phyloP scores from a whole-genome alignment of 1,140 invertebrate genomes.

The Cyphomyrmex costatus region DNA sequence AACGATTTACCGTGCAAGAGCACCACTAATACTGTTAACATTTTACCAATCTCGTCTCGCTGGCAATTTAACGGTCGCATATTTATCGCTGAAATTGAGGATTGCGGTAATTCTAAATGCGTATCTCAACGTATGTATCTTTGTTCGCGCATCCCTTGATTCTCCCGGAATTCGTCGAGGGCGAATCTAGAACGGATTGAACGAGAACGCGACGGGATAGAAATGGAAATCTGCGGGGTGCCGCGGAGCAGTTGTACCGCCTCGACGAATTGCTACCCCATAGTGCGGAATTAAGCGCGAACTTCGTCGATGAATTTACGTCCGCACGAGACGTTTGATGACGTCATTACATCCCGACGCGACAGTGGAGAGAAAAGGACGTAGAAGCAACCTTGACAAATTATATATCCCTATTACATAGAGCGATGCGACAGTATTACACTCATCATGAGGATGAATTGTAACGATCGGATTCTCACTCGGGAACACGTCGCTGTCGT shows the following conservation, averaged over 20 bases:
- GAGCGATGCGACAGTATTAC: conserved; percentile 16
- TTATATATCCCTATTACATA: conserved; percentile 56
- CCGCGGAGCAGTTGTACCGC: background rate
- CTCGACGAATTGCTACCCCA: background rate
- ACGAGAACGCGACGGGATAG: conserved; percentile 9
- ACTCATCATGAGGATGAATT: background rate
- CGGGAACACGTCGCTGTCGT: background rate
- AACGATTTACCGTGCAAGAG: background rate
- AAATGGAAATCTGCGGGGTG: conserved; percentile 51
- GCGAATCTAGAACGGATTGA: conserved; percentile 6
- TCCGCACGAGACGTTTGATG: conserved; percentile 29
- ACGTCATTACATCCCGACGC: conserved; percentile 47
- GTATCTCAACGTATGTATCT: background rate
- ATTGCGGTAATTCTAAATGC: background rate
- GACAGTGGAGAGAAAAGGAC: conserved; percentile 58
- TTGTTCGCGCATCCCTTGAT: background rate
- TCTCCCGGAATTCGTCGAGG: conserved; percentile 16
- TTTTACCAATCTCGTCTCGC: background rate
- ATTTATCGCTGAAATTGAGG: background rate
- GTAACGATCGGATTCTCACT: background rate
- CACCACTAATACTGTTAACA: background rate
- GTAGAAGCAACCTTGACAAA: conserved; percentile 62
- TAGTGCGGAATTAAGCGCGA: conserved; percentile 59
- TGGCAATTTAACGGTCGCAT: background rate
- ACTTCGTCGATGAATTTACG: conserved; percentile 67